Percentiles rank a stretch among this genome's conserved stretches.
Conservation (phyloP, 2,888 invertebrate species). For the Serripes groenlandicus region DNA sequence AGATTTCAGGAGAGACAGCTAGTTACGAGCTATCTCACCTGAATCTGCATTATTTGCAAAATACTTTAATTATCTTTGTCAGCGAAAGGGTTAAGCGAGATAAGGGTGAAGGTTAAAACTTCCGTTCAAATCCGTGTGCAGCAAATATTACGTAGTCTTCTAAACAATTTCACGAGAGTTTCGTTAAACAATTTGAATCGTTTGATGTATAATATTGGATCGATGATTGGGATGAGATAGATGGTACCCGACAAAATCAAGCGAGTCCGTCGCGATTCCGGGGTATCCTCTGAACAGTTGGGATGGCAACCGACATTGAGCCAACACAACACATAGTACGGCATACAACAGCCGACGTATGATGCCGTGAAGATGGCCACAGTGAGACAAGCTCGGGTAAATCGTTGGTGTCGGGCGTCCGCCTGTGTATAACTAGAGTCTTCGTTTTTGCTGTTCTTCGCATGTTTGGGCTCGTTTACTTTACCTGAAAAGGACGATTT, state of each 20-base stretch:
- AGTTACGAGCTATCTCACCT: no score
- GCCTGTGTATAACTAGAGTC: no score
- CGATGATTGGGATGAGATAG: slow-evolving; percentile 43
- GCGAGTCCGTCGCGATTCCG: slow-evolving; percentile 22
- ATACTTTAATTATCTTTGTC: no score
- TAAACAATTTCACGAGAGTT: neutral
- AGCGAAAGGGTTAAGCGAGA: no score
- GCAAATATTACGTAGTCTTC: no score
- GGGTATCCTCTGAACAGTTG: slow-evolving; percentile 29
- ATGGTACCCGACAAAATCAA: slow-evolving; percentile 24
- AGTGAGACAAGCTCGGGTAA: slow-evolving; percentile 41
- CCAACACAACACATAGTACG: slow-evolving; percentile 37
- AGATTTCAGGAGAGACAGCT: no score
- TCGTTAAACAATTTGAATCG: slow-evolving; percentile 36
- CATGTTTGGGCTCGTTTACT: no score
- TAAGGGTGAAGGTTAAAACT: no score
- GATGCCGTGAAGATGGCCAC: slow-evolving; percentile 44
- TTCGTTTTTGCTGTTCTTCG: no score
- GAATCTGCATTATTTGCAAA: no score
- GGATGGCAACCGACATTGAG: slow-evolving; percentile 27
- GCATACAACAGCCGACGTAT: slow-evolving; percentile 45
- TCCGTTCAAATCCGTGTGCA: no score
- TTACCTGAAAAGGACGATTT: no score
- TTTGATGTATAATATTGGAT: slow-evolving; percentile 50
- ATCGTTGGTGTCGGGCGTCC: slow-evolving; percentile 18